A percentile compares a stretch with the other conserved stretches of the same genome.
phyloP scores from a whole-genome alignment of 2,888 invertebrate species.

The Papilio gigon region DNA sequence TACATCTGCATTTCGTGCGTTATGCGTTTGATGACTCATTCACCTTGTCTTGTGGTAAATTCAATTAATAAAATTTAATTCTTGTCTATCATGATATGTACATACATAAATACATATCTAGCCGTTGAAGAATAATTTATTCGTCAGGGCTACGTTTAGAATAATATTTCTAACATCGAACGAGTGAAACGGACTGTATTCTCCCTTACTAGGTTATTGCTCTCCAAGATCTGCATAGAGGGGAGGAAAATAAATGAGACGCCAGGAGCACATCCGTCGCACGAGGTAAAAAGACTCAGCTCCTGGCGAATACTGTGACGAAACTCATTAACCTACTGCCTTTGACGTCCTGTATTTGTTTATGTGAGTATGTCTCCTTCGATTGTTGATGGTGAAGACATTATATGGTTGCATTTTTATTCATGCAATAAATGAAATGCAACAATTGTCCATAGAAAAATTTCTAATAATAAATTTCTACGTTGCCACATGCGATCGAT shows the following conservation, averaged over 20 bases:
- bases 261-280: constrained; percentile 15
- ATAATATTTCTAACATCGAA: not conserved
- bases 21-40: not conserved
- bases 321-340: constrained; percentile 31
- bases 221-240: constrained; percentile 2
- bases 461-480: not conserved
- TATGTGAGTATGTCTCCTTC: not conserved
- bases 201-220: not conserved
- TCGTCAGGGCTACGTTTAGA: too few species aligned
- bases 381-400: not conserved
- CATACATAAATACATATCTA: too few species aligned
- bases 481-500: not conserved
- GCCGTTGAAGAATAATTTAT: too few species aligned
- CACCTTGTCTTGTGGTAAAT: too few species aligned
- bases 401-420: too few species aligned
- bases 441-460: not conserved
- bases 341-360: constrained; percentile 17
- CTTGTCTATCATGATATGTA: too few species aligned
- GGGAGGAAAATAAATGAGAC: constrained; percentile 4
- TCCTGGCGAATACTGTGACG: constrained; percentile 15
- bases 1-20: not conserved
- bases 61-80: too few species aligned
- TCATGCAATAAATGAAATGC: too few species aligned
- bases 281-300: constrained; percentile 9
- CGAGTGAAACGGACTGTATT: not conserved